Conservation (phyloP, 2,888 invertebrate genomes). For the Dolomedes plantarius region DNA sequence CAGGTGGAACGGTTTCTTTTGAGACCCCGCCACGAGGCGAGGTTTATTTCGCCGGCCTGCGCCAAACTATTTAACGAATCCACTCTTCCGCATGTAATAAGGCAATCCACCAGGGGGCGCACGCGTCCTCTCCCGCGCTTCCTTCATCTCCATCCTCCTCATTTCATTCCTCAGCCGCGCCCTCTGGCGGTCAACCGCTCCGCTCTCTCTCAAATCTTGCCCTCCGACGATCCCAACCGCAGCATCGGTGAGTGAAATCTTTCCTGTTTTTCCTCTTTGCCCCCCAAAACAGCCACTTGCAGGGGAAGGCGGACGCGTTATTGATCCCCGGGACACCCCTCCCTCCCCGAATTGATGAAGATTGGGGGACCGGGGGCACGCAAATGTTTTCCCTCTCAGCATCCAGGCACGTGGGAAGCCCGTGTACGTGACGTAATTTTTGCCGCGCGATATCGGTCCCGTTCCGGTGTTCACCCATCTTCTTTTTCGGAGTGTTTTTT, state of each 20-base stretch:
- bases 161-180: background rate
- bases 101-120: background rate
- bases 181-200: background rate
- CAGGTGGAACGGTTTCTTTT: background rate
- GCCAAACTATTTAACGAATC: background rate
- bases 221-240: background rate
- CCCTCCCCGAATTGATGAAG: no score
- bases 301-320: background rate
- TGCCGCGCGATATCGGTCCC: no score
- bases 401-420: background rate
- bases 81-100: background rate
- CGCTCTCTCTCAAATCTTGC: background rate
- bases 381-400: background rate
- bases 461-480: no score
- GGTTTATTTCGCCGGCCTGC: background rate
- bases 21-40: background rate
- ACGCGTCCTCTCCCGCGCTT: background rate
- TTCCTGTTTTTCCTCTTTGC: background rate
- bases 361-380: no score
- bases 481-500: no score
- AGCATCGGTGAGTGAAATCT: background rate
- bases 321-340: no score
- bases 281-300: background rate
- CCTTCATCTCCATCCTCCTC: background rate
- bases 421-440: background rate